Evolutionary conservation across 2,113 vertebrate genomes (phyloP).

Genomic region (Tyrannus savana): DNA sequence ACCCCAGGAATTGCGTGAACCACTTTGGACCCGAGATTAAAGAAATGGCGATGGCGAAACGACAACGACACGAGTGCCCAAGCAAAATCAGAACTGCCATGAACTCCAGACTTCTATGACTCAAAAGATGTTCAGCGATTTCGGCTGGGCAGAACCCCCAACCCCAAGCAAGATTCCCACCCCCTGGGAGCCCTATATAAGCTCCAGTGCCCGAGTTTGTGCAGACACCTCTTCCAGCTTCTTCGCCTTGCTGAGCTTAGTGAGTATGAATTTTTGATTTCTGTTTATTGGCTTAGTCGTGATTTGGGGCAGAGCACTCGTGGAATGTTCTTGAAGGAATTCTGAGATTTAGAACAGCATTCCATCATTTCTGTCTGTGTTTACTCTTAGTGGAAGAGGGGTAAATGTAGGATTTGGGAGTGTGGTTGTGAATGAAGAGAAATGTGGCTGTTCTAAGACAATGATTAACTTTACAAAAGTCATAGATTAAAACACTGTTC

Average conservation of each 20-base stretch:
- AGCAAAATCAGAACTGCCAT: not conserved
- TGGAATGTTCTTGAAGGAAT: not conserved
- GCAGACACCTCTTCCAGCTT: not conserved
- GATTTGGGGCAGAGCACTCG: not conserved
- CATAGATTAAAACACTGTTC: not conserved
- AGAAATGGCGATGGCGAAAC: constrained; percentile 13
- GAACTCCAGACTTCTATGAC: not conserved
- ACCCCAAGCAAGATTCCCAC: not conserved
- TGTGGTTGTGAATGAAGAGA: not conserved
- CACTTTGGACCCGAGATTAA: constrained; percentile 39
- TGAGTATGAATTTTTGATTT: not conserved
- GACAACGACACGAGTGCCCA: not conserved
- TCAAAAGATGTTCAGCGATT: not conserved
- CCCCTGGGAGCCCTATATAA: not conserved
- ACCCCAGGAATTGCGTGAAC: not conserved
- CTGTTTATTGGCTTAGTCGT: not conserved
- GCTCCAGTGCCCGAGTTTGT: not conserved
- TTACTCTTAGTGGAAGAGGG: too few relatives aligned
- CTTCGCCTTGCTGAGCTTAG: accelerated
- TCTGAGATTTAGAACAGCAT: not conserved
- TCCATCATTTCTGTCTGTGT: accelerated
- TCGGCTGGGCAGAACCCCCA: not conserved
- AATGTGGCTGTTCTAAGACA: not conserved
- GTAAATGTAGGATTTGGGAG: not conserved
- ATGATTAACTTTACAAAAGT: not conserved